These are phyloP conservation scores for Phacellophora camtschatica DNA, from an alignment of 30 jellyfish, hydroid and myxozoan species.

Conservation along the genomic window DNA sequence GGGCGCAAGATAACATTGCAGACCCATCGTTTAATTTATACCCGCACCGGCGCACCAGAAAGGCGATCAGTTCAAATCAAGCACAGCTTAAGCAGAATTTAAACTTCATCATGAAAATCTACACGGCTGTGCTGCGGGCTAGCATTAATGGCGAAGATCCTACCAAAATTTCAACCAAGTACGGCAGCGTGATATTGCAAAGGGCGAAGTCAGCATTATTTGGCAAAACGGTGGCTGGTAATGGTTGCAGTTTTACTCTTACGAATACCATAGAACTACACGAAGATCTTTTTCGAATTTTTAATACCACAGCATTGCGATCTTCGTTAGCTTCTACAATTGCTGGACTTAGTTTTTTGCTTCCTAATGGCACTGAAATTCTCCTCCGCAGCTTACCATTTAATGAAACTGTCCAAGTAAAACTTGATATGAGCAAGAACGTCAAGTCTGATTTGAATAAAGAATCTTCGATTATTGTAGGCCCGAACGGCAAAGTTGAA, in stretches of 20 bases:
- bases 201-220: slow-evolving; percentile 5
- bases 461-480: not conserved
- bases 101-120: slow-evolving; percentile 30
- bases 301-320: slow-evolving; percentile 10
- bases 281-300: slow-evolving; percentile 48
- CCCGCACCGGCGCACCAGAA: not conserved
- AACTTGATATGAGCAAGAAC: slow-evolving; percentile 1
- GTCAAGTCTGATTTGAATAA: not conserved
- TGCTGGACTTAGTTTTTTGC: slow-evolving; percentile 37
- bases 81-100: not conserved
- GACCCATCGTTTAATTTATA: not conserved
- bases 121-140: slow-evolving; percentile 47
- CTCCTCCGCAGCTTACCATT: slow-evolving; percentile 29
- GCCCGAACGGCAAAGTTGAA: slow-evolving; percentile 8
- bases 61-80: not conserved
- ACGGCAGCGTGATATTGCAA: slow-evolving; percentile 13
- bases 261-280: not conserved
- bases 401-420: slow-evolving; percentile 9
- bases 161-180: not conserved
- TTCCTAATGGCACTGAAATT: slow-evolving; percentile 38
- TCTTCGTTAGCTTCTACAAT: slow-evolving; percentile 2
- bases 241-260: slow-evolving; percentile 35
- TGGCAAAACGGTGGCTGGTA: not conserved
- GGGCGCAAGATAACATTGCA: slow-evolving; percentile 50
- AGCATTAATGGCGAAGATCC: slow-evolving; percentile 54